These are phyloP conservation scores for Bolinopsis microptera DNA, from an alignment of 37 sponge, comb jelly and placozoan species.

Conservation along the genomic window DNA sequence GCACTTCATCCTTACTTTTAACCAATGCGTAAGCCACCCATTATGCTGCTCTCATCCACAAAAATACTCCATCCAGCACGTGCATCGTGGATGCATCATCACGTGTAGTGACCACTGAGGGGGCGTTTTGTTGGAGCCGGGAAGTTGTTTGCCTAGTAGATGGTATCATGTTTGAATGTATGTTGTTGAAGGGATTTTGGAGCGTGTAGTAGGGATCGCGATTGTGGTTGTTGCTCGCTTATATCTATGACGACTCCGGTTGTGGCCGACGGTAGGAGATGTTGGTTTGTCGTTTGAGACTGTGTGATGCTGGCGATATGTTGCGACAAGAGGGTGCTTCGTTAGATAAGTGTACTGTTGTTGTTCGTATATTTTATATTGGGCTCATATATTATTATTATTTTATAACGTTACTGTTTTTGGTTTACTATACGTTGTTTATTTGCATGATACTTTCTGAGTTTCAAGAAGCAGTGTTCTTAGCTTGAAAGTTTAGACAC, in stretches of 20 bases:
- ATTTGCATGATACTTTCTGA: too few relatives aligned
- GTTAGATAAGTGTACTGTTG: neutral
- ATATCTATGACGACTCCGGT: neutral
- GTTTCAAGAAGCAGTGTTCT: too few relatives aligned
- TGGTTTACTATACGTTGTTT: too few relatives aligned
- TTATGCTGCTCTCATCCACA: too few relatives aligned
- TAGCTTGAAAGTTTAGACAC: too few relatives aligned
- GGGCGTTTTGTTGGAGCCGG: conserved; percentile 2
- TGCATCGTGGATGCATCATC: neutral
- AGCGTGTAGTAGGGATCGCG: too few relatives aligned
- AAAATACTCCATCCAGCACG: neutral
- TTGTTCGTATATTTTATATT: neutral
- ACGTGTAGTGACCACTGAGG: neutral
- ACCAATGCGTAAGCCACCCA: too few relatives aligned
- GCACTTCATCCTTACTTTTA: conserved; percentile 30
- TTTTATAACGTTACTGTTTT: too few relatives aligned
- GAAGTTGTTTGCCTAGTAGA: neutral
- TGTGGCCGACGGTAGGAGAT: neutral
- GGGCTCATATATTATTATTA: neutral
- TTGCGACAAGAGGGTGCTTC: too few relatives aligned
- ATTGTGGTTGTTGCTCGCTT: neutral
- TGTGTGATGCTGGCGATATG: neutral
- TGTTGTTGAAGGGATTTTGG: conserved; percentile 57
- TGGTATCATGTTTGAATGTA: conserved; percentile 63
- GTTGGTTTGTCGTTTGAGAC: neutral